Conservation (phyloP, 2,888 invertebrate genomes). For the Scaptomyza cyrtandrae region DNA sequence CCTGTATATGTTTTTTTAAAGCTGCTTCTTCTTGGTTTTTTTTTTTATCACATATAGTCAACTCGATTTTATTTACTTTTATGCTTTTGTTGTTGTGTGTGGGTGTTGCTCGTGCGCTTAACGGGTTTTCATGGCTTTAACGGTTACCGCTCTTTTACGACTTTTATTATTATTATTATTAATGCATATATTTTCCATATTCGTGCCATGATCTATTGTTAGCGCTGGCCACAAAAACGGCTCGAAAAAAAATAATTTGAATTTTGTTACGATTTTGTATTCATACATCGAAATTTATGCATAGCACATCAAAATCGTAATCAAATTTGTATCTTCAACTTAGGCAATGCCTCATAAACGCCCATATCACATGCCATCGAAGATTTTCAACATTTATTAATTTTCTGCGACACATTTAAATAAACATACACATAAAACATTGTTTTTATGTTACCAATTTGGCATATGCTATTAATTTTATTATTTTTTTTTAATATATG, state of each 20-base stretch:
- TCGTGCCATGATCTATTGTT: conserved; percentile 69
- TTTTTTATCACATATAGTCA: conserved; percentile 42
- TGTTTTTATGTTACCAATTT: not conserved
- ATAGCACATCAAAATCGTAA: conserved; percentile 36
- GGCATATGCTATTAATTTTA: not conserved
- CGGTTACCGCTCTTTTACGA: conserved; percentile 78
- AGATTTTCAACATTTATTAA: conserved; percentile 14
- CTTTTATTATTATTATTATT: conserved; percentile 78
- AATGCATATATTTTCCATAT: conserved; percentile 77
- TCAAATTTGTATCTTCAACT: conserved; percentile 47
- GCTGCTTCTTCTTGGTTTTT: conserved; percentile 28
- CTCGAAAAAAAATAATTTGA: conserved; percentile 19
- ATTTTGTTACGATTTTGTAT: conserved; percentile 42
- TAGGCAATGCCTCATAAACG: conserved; percentile 23
- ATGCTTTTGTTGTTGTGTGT: conserved; percentile 42
- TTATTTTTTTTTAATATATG: not conserved
- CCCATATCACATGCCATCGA: conserved; percentile 38
- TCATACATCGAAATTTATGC: conserved; percentile 44
- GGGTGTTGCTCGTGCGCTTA: conserved; percentile 81
- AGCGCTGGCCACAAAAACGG: conserved; percentile 46
- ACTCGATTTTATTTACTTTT: conserved; percentile 29
- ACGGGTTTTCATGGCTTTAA: conserved; percentile 78
- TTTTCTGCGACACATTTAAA: conserved; percentile 1
- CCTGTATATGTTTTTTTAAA: not conserved
- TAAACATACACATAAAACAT: not conserved